Base-by-base conservation (phyloP, 2,113 vertebrate species). In the Chamaetylas fuelleborni region DNA sequence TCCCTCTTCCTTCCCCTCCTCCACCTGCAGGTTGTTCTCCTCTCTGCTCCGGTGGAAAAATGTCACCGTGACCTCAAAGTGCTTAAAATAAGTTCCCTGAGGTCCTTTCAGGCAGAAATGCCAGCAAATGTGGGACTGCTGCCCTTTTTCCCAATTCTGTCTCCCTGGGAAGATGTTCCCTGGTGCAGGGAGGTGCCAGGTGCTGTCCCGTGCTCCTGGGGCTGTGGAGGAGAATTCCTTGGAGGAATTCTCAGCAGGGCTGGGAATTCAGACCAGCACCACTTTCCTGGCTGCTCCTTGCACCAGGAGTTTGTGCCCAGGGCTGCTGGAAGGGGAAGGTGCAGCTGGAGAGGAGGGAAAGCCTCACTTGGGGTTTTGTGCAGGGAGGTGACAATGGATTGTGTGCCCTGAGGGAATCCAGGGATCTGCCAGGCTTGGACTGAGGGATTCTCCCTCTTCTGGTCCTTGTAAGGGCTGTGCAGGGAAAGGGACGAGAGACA, bases 1-100 rank as follows among this genome's bases (percentile, higher is more conserved):
- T 95, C 92, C 93, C 90, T 95, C 92, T 97, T 95, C 94, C 94
- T 96, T 95, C 94, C 95, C 91, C 87, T 94, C 93, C 91, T 96
- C 91, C 94, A 94, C 89, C 89, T 87, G 86, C 93, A 61, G 93
- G 66, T 95, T 80, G 36, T 93, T 95, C 93, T 85, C 93, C 48
- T 94, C 73, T 85, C 90, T 29, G 53, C 93, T 86, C 90, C 58
- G 1, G 19, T 90, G 93, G 92, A 96, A 96, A 96, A 97, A 96
- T 95, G 96, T 96, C 95, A 94, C 20, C 0, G 33, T 97, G 96
- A 97, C 96, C 95, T 97, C 92, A 96, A 95, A 92, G 85, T 0
- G 82, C 90, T 94, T 93, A 83, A 96, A 96, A 92, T 93, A 94
- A 95, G 45, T 77, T 93, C 82, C 81, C 73, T 4, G 3, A 9